A percentile compares a stretch with the other conserved stretches of the same genome.
Evolutionary conservation across 2,113 vertebrate genomes (phyloP).

Genomic region (Epinephelus moara): DNA sequence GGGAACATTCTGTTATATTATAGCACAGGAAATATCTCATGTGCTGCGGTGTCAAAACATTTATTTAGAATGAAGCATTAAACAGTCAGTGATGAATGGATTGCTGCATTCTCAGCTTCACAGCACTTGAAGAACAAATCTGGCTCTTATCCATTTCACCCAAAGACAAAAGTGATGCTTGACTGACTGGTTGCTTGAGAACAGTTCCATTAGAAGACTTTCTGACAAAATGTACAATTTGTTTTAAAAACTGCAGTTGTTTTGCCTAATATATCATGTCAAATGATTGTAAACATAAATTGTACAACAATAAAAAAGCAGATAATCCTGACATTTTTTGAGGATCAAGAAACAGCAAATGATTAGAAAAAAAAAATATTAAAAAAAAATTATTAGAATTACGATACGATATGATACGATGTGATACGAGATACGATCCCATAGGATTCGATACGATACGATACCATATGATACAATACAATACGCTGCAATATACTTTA

Average conservation of each 20-base stretch:
- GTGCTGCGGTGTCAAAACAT: background rate
- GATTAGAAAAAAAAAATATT: too few species aligned
- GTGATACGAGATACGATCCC: too few species aligned
- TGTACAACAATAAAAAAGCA: background rate
- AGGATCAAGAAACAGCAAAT: background rate
- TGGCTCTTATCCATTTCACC: background rate
- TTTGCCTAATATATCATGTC: background rate
- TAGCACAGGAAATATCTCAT: slow-evolving; percentile 21
- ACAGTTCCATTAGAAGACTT: background rate
- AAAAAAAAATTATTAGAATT: too few species aligned
- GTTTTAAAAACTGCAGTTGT: background rate
- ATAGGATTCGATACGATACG: too few species aligned
- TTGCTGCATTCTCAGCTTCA: background rate
- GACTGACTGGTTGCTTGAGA: background rate
- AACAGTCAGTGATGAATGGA: background rate
- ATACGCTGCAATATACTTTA: too few species aligned
- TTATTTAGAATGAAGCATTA: background rate
- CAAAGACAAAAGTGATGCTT: background rate
- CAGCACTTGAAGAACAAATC: background rate
- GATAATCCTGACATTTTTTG: background rate
- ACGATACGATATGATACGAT: too few species aligned
- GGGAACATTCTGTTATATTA: slow-evolving; percentile 30
- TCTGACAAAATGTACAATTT: background rate
- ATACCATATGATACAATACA: too few species aligned
- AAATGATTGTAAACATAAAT: background rate